A percentile compares a stretch with the other conserved stretches of the same genome.
These are phyloP conservation scores for Eulemur albifrons DNA, from an alignment of 2,797 vertebrate species.

Conservation along the genomic window DNA sequence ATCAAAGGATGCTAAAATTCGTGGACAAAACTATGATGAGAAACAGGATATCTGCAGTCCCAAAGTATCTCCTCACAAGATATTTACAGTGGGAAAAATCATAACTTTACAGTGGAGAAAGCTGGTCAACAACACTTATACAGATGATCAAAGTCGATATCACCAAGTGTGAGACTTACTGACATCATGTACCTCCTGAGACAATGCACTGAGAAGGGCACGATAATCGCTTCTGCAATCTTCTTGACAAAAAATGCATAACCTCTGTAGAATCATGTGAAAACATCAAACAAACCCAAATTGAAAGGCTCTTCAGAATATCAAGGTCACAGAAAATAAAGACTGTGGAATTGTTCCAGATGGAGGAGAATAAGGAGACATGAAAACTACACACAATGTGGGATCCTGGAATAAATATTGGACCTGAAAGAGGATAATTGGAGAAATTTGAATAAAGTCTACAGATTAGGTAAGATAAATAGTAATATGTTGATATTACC, in stretches of 20 bases:
- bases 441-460: neutral
- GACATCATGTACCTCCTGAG: neutral
- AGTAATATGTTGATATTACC: neutral
- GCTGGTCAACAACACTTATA: neutral
- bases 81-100: neutral
- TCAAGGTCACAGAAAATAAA: slow-evolving; percentile 13
- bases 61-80: neutral
- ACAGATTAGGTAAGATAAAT: neutral
- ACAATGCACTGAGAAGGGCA: neutral
- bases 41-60: neutral
- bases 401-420: neutral
- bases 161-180: neutral
- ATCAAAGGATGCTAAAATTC: neutral
- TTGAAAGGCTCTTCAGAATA: neutral
- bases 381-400: neutral
- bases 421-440: neutral
- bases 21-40: neutral
- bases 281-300: neutral
- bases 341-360: neutral
- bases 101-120: neutral
- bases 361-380: neutral
- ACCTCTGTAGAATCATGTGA: neutral
- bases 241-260: neutral
- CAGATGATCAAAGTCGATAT: neutral
- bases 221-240: neutral